Percentiles rank a stretch among this genome's conserved stretches.
Evolutionary conservation across 2,113 vertebrate species (phyloP).

Genomic region (Myiozetetes cayanensis): DNA sequence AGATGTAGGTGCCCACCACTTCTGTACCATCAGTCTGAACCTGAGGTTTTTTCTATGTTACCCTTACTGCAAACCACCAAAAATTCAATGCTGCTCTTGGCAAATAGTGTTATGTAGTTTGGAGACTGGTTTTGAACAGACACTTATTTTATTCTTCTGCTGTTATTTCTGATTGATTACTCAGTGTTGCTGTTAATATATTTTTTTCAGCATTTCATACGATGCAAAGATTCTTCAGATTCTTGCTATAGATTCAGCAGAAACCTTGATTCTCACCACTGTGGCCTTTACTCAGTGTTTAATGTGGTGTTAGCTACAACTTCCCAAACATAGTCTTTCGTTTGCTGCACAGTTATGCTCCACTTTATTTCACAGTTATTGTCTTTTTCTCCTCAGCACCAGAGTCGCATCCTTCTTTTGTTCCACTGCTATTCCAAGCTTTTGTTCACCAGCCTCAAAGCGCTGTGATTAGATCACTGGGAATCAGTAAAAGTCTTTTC

Average conservation of each 20-base stretch:
- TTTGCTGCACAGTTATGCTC: not conserved
- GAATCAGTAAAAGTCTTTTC: not conserved
- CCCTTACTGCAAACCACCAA: not conserved
- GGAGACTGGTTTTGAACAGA: not conserved
- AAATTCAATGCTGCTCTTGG: not conserved
- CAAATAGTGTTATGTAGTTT: not conserved
- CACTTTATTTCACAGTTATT: not conserved
- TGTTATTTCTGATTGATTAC: not conserved
- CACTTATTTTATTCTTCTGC: not conserved
- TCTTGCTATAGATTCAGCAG: not conserved
- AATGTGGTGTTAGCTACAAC: not conserved
- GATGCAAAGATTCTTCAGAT: not conserved
- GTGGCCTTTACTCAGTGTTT: constrained; percentile 36
- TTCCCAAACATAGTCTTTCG: not conserved
- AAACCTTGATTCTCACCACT: constrained; percentile 34
- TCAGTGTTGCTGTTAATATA: not conserved
- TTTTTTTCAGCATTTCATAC: not conserved
- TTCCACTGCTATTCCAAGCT: fast-evolving
- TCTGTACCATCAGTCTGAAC: not conserved
- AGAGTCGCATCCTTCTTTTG: not conserved
- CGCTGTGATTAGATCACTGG: not conserved
- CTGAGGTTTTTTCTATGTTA: not conserved
- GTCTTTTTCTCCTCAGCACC: not conserved
- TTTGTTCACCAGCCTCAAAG: not conserved
- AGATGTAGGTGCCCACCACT: not conserved